Conservation (phyloP, 2,113 vertebrate species). For the Equus quagga region DNA sequence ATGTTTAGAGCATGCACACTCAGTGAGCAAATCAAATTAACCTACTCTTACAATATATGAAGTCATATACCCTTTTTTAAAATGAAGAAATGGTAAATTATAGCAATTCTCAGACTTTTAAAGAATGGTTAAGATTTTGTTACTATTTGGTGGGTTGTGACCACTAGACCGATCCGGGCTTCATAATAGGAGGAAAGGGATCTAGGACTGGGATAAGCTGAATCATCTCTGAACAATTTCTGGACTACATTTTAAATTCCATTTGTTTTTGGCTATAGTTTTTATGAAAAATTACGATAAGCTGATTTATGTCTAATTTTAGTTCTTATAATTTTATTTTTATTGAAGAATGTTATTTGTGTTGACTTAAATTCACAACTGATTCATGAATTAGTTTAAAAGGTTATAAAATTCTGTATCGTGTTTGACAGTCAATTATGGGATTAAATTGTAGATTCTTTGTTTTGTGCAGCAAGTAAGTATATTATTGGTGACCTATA, state of each 20-base stretch:
- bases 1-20: constrained; percentile 5
- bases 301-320: constrained; percentile 40
- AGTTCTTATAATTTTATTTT: constrained; percentile 19
- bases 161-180: background rate
- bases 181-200: background rate
- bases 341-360: constrained; percentile 5
- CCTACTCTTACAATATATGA: background rate
- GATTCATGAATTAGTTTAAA: constrained; percentile 45
- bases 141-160: background rate
- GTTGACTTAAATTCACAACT: constrained; percentile 27
- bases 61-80: constrained; percentile 22
- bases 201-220: background rate
- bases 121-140: constrained; percentile 2
- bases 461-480: constrained; percentile 13
- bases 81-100: background rate
- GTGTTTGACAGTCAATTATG: background rate
- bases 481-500: constrained; percentile 9
- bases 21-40: constrained; percentile 14
- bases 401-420: background rate
- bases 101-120: background rate
- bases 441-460: constrained; percentile 13
- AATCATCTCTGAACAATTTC: background rate
- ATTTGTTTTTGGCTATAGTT: background rate
- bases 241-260: constrained; percentile 23
- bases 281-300: background rate